Evolutionary conservation across 2,888 invertebrate genomes (phyloP), one percentile per base, ranked within the genome.

Genomic region (Meteorus colon): DNA sequence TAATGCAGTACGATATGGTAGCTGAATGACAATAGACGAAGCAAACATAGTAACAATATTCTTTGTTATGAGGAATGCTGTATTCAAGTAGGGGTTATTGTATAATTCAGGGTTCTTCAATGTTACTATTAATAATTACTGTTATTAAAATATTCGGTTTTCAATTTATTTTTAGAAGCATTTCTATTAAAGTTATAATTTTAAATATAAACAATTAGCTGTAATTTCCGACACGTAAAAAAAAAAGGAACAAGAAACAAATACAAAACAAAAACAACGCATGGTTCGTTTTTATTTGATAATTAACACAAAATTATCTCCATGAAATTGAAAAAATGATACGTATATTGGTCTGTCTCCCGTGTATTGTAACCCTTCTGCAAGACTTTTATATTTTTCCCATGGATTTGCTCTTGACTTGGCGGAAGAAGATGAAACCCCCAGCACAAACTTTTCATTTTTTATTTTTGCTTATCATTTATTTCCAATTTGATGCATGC

Each of bases 261-360:
- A 80, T 77, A 83, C 83, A 87, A 69, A 59, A 48, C 27, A 65
- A 71, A 48, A 45, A 45, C 63, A 73, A 29, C 24, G 29, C 70
- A 70, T 81, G 72, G 71, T 77, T 65, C 73, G 78, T 78, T 82
- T 78, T 78, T 81, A 79, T 83, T 85, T 83, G 81, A 80, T 84
- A 84, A 84, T 85, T 83, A 85, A 84, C 83, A 84, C 82, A 86
- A 84, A 85, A 82, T 84, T 84, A 85, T 86, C 86, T 88, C 86
- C 86, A 83, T 84, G 79, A 83, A 84, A 84, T 81, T 83, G 84
- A 86, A 87, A 87, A 87, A 87, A 87, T 78, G 81, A 86, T 86
- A 82, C 86, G 84, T 86, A 86, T 85, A 86, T 82, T 86, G 85
- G 87, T 86, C 87, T 85, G 83, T 87, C 86, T 85, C 86, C 82